Evolutionary conservation across 92 coral and sea anemone species (phyloP).

Genomic region (Anthopleura xanthogrammica): DNA sequence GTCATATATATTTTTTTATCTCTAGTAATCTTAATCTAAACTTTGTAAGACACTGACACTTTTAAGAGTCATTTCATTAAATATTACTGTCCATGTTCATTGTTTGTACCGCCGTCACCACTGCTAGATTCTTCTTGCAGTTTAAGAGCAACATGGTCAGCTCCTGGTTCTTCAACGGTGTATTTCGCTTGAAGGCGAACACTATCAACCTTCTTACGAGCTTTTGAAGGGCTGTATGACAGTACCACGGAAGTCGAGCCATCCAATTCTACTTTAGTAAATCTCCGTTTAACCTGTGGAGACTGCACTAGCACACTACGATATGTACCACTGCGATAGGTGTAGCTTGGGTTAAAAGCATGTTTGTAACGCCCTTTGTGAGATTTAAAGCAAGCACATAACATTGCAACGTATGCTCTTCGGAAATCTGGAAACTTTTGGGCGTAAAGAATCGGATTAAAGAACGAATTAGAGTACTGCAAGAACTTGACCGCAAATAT

Average conservation of each 20-base stretch:
- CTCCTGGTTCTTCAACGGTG: too few relatives aligned
- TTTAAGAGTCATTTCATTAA: too few relatives aligned
- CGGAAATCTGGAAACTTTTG: constrained; percentile 68
- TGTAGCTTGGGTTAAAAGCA: constrained; percentile 8
- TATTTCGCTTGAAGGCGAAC: too few relatives aligned
- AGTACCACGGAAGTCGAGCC: constrained; percentile 6
- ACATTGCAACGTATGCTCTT: constrained; percentile 33
- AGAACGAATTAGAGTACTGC: constrained; percentile 56
- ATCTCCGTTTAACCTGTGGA: constrained; percentile 3
- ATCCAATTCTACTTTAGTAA: constrained; percentile 1
- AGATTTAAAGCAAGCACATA: constrained; percentile 32
- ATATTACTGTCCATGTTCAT: too few relatives aligned
- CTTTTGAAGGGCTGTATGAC: background rate
- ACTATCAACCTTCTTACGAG: background rate
- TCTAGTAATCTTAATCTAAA: too few relatives aligned
- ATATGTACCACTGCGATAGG: constrained; percentile 28
- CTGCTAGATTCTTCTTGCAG: too few relatives aligned
- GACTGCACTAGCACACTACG: constrained; percentile 29
- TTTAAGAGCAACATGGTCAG: too few relatives aligned
- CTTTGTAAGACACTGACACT: too few relatives aligned
- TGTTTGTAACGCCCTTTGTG: background rate
- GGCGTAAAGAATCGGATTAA: constrained; percentile 60
- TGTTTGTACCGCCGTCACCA: too few relatives aligned
- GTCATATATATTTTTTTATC: too few relatives aligned
- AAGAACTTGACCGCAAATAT: constrained; percentile 56